Percentiles rank a stretch among this genome's conserved stretches.
Evolutionary conservation across 2,113 vertebrate genomes (phyloP).

Genomic region (Corydoras maculifer): DNA sequence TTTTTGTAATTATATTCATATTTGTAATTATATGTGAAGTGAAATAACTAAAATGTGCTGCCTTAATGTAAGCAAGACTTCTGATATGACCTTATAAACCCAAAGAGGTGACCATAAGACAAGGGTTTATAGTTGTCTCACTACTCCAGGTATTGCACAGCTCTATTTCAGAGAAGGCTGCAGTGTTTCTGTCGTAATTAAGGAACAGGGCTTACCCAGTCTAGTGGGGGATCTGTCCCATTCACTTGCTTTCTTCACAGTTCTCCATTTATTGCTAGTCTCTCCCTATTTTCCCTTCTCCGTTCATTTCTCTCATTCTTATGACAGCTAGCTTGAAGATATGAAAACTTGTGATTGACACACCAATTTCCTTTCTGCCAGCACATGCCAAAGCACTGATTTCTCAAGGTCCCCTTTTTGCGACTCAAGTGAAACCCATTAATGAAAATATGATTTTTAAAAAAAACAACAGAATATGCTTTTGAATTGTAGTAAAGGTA

Average conservation of each 20-base stretch:
- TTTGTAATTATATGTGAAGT: too few relatives aligned
- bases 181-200: slow-evolving; percentile 45
- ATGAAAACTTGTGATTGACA: slow-evolving; percentile 56
- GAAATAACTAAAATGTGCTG: too few relatives aligned
- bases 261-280: slow-evolving; percentile 40
- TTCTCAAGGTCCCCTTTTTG: slow-evolving; percentile 48
- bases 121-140: slow-evolving; percentile 31
- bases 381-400: slow-evolving; percentile 37
- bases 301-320: slow-evolving; percentile 37
- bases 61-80: background rate
- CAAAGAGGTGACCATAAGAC: slow-evolving; percentile 28
- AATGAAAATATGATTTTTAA: slow-evolving; percentile 44
- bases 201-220: slow-evolving; percentile 27
- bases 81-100: slow-evolving; percentile 22
- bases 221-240: slow-evolving; percentile 37
- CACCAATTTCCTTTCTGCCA: slow-evolving; percentile 56
- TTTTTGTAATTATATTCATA: too few relatives aligned
- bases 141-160: slow-evolving; percentile 41
- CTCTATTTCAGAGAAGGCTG: slow-evolving; percentile 32
- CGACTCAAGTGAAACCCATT: slow-evolving; percentile 46
- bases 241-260: slow-evolving; percentile 32
- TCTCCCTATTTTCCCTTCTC: slow-evolving; percentile 23
- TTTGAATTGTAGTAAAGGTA: slow-evolving; percentile 41
- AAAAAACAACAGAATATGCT: slow-evolving; percentile 35
- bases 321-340: slow-evolving; percentile 49